Conservation (phyloP, 2,888 invertebrate species). For the Liodrosophila aerea region DNA sequence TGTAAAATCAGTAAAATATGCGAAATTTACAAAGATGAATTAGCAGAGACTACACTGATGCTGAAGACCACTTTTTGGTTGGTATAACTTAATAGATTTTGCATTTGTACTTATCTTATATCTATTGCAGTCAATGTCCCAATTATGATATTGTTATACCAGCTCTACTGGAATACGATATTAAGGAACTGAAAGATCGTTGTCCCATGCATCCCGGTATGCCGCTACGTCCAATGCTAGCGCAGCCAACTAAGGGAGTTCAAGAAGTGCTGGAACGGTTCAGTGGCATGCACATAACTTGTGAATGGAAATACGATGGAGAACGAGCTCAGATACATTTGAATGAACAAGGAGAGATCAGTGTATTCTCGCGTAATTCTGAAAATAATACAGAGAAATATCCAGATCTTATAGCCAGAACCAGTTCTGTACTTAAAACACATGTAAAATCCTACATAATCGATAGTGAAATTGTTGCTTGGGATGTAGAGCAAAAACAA, state of each 20-base stretch:
- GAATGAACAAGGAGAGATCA: constrained; percentile 86
- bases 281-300: constrained; percentile 94
- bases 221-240: constrained; percentile 99
- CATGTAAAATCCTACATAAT: constrained; percentile 91
- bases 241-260: constrained; percentile 97
- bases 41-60: constrained; percentile 89
- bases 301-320: constrained; percentile 99
- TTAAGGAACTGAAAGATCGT: constrained; percentile 87
- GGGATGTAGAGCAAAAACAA: constrained; percentile 92
- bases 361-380: constrained; percentile 97
- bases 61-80: constrained; percentile 97
- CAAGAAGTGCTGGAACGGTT: constrained; percentile 92
- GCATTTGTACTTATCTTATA: not conserved
- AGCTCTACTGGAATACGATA: constrained; percentile 89
- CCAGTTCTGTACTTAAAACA: constrained; percentile 84
- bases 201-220: constrained; percentile 95
- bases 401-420: constrained; percentile 93
- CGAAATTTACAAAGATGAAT: constrained; percentile 81
- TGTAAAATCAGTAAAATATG: constrained; percentile 85
- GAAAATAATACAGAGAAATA: constrained; percentile 97
- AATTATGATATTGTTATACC: constrained; percentile 94
- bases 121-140: constrained; percentile 91
- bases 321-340: constrained; percentile 97
- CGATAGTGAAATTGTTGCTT: constrained; percentile 98
- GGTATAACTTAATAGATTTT: too few species aligned